These are phyloP conservation scores for Drymonia ruficornis DNA, from an alignment of 2,888 invertebrate genomes.

Conservation along the genomic window DNA sequence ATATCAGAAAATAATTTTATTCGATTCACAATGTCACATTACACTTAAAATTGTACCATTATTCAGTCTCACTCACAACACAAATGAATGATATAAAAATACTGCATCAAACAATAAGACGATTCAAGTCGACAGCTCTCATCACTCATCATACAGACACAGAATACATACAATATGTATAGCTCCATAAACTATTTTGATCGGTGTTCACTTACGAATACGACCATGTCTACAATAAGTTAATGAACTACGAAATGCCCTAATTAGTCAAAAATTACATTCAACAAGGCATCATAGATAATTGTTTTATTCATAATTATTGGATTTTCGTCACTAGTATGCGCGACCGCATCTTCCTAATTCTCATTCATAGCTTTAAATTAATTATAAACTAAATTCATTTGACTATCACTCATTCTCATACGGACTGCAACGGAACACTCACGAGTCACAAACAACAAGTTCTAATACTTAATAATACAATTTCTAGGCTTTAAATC, in stretches of 20 bases:
- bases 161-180: conserved; percentile 56
- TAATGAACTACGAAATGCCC: conserved; percentile 82
- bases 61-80: conserved; percentile 81
- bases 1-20: conserved; percentile 69
- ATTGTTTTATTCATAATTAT: conserved; percentile 77
- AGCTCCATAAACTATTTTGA: conserved; percentile 71
- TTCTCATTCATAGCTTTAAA: conserved; percentile 79
- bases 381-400: conserved; percentile 78
- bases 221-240: conserved; percentile 80
- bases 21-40: conserved; percentile 59
- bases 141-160: conserved; percentile 51
- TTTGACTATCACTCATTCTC: conserved; percentile 81
- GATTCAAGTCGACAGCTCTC: conserved; percentile 51
- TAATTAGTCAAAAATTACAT: conserved; percentile 79
- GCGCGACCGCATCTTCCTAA: conserved; percentile 84
- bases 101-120: conserved; percentile 76
- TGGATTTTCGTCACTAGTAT: conserved; percentile 84
- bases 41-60: conserved; percentile 77
- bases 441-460: conserved; percentile 76
- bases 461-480: conserved; percentile 84
- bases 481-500: conserved; percentile 80
- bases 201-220: conserved; percentile 72
- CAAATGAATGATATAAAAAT: conserved; percentile 78
- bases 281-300: conserved; percentile 77
- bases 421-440: conserved; percentile 71